A percentile compares a stretch with the other conserved stretches of the same genome.
phyloP scores from a whole-genome alignment of 2,797 vertebrate genomes.

The Buceros bicornis region DNA sequence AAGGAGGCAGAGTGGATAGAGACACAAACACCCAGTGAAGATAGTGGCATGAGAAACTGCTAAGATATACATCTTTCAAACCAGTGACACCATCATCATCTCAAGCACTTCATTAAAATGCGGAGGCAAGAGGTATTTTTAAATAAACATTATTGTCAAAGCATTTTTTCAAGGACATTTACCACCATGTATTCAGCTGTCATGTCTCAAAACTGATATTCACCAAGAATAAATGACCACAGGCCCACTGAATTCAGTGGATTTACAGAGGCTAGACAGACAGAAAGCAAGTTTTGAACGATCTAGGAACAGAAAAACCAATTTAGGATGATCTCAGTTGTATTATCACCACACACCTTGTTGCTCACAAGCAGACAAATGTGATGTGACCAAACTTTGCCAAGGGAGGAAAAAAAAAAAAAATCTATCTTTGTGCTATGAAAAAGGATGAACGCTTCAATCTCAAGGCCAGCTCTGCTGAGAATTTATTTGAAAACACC shows the following conservation, averaged over 20 bases:
- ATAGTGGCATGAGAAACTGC: not conserved
- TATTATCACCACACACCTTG: not conserved
- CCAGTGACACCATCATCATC: not conserved
- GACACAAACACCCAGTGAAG: not conserved
- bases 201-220: not conserved
- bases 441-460: not conserved
- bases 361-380: not conserved
- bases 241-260: not conserved
- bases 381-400: not conserved
- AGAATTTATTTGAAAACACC: not conserved
- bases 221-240: not conserved
- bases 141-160: not conserved
- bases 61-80: not conserved
- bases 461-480: not conserved
- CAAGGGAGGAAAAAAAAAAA: not conserved
- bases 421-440: not conserved
- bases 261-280: not conserved
- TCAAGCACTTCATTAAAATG: not conserved
- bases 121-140: not conserved
- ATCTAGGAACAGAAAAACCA: not conserved
- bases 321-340: not conserved
- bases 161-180: not conserved
- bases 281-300: not conserved
- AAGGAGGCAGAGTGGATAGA: not conserved
- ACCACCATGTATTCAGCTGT: not conserved